Conservation (phyloP, 2,113 vertebrate species). For the Calyptommatus sinebrachiatus region DNA sequence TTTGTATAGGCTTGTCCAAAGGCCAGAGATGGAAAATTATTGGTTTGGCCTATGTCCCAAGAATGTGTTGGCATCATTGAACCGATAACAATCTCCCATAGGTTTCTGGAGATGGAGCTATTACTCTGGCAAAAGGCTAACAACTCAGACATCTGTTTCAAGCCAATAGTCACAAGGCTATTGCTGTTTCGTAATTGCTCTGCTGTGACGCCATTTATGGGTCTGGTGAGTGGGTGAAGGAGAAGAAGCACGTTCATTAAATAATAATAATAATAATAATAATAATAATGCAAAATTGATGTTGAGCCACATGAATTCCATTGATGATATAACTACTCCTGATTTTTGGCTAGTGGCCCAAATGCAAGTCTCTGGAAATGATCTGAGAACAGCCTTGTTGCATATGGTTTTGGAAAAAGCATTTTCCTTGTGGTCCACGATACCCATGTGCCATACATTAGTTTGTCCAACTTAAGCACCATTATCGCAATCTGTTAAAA, state of each 20-base stretch:
- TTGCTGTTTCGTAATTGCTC: conserved; percentile 7
- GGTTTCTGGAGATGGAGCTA: conserved; percentile 12
- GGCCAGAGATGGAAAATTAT: conserved; percentile 4
- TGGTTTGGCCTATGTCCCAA: background rate
- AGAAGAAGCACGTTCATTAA: background rate
- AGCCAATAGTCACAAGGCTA: conserved; percentile 4
- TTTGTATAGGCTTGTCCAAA: background rate
- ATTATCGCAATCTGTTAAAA: conserved; percentile 1
- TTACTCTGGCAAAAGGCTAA: conserved; percentile 9
- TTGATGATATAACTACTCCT: background rate
- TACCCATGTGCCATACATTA: background rate
- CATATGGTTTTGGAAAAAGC: background rate
- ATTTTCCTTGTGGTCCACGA: background rate
- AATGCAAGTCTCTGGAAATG: background rate
- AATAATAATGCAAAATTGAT: background rate
- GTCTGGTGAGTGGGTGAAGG: background rate
- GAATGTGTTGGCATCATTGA: background rate
- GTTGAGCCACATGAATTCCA: background rate
- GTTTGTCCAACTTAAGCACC: background rate
- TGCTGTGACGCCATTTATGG: conserved; percentile 2
- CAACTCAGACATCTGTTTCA: conserved; percentile 14
- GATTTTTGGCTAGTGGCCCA: background rate
- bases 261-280: background rate
- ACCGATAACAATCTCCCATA: background rate
- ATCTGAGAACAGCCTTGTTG: background rate